A percentile compares a stretch with the other conserved stretches of the same genome.
phyloP scores from a whole-genome alignment of 2,888 invertebrate species.

The Phragmatobia fuliginosa region DNA sequence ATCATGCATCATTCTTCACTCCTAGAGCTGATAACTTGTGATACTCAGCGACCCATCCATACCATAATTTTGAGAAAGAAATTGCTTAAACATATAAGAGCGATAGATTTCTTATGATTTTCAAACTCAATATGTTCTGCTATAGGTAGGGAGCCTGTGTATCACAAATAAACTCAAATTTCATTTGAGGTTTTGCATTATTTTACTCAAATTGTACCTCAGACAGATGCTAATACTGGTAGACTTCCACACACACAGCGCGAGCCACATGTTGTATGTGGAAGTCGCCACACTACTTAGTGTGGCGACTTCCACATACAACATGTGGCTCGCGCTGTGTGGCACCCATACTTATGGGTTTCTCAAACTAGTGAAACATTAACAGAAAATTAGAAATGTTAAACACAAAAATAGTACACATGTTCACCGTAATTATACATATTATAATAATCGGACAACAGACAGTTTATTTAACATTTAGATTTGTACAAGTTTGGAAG shows the following conservation, averaged over 20 bases:
- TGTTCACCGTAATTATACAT: background rate
- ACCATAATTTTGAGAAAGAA: background rate
- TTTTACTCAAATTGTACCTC: background rate
- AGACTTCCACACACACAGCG: no score
- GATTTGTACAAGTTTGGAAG: background rate
- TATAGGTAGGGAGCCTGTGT: background rate
- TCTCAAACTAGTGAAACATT: background rate
- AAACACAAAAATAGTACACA: background rate
- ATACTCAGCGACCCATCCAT: background rate
- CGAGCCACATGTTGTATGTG: no score
- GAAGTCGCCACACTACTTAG: no score
- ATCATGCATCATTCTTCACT: background rate
- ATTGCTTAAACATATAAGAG: background rate
- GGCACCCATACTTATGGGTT: no score
- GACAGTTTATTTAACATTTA: background rate
- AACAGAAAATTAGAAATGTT: background rate
- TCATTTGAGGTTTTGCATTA: background rate
- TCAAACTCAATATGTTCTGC: background rate
- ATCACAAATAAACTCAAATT: background rate
- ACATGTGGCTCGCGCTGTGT: no score
- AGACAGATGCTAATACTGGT: background rate
- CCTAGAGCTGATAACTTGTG: background rate
- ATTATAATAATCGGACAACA: background rate
- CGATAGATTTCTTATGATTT: background rate
- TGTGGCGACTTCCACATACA: no score